phyloP scores from a whole-genome alignment of 2,888 invertebrate genomes.

The Agapostemon virescens region DNA sequence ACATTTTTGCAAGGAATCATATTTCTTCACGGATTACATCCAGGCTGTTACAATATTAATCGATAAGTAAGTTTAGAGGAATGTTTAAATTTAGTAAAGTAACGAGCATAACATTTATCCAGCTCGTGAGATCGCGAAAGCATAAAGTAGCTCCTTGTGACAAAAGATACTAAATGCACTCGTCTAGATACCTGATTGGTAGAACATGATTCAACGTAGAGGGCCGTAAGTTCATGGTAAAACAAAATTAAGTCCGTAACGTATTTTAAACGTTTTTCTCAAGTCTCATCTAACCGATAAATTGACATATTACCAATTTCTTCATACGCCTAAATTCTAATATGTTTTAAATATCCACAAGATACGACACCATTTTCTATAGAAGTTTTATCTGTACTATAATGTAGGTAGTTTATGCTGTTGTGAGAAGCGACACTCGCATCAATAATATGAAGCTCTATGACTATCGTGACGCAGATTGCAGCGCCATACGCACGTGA shows the following conservation, averaged over 20 bases:
- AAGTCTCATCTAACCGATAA: background rate
- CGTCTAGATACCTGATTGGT: background rate
- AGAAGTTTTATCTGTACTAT: background rate
- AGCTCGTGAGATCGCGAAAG: background rate
- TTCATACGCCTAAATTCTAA: background rate
- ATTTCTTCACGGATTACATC: background rate
- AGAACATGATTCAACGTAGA: background rate
- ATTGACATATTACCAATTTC: background rate
- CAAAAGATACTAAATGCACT: background rate
- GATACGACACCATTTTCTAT: background rate
- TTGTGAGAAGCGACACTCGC: background rate
- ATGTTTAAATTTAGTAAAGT: conserved; percentile 3
- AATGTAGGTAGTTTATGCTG: background rate
- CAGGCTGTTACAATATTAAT: background rate
- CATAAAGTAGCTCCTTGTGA: background rate
- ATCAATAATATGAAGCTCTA: background rate
- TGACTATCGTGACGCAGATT: background rate
- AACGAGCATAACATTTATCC: background rate
- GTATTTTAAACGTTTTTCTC: background rate
- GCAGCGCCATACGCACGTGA: background rate
- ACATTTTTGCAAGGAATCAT: background rate
- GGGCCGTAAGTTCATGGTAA: background rate
- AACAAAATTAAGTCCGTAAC: background rate
- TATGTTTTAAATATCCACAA: background rate
- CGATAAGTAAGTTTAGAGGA: background rate